A percentile compares a stretch with the other conserved stretches of the same genome.
phyloP scores from a whole-genome alignment of 2,888 invertebrate genomes.

The Protophormia terraenovae region DNA sequence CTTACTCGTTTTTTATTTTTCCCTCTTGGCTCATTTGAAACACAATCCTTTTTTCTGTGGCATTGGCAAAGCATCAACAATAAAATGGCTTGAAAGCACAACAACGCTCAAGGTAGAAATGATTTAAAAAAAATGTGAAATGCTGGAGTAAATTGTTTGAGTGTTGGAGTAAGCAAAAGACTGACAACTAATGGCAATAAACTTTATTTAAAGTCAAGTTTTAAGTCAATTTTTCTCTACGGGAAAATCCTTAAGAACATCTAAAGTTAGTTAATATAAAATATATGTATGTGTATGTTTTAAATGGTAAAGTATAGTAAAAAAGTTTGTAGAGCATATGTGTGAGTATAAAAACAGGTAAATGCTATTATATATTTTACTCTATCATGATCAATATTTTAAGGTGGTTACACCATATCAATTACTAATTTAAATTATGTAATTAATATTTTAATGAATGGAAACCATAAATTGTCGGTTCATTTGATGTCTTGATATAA shows the following conservation, averaged over 20 bases:
- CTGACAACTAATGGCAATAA: slow-evolving; percentile 51
- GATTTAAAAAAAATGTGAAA: slow-evolving; percentile 4
- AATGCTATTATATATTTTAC: neutral
- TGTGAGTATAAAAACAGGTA: neutral
- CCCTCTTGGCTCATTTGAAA: slow-evolving; percentile 62
- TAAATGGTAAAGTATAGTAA: neutral
- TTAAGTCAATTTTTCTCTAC: slow-evolving; percentile 47
- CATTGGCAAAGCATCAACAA: neutral
- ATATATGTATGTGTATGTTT: too few species aligned
- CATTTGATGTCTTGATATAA: too few species aligned
- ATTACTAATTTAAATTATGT: too few species aligned
- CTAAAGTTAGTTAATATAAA: slow-evolving; percentile 4
- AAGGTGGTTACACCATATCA: neutral
- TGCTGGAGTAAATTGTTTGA: neutral
- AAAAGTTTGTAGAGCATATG: neutral
- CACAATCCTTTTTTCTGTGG: slow-evolving; percentile 49
- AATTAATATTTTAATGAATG: too few species aligned
- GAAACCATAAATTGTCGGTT: too few species aligned
- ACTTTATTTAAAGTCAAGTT: slow-evolving; percentile 48
- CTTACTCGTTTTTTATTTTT: slow-evolving; percentile 16
- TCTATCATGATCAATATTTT: neutral
- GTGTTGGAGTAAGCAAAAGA: neutral
- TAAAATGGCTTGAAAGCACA: neutral
- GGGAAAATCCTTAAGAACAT: slow-evolving; percentile 29
- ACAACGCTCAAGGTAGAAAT: slow-evolving; percentile 28